Percentiles rank a stretch among this genome's conserved stretches.
Evolutionary conservation across 2,797 vertebrate genomes (phyloP).

Genomic region (Anas bahamensis): DNA sequence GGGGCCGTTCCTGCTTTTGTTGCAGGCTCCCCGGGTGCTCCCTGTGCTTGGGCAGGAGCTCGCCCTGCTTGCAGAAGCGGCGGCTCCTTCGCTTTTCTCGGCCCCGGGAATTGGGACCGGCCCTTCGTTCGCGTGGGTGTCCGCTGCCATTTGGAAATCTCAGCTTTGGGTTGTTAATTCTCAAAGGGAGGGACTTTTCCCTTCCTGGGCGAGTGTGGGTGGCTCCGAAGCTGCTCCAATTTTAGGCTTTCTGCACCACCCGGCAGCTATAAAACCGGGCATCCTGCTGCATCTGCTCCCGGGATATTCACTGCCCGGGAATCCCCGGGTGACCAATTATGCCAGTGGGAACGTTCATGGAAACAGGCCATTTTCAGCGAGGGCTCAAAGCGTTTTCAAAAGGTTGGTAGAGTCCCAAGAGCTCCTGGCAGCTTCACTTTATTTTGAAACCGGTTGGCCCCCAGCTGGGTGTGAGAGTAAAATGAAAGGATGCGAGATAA

Average conservation of each 20-base stretch:
- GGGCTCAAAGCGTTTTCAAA: neutral
- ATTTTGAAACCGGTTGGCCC: neutral
- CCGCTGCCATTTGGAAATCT: neutral
- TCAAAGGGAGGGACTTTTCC: neutral
- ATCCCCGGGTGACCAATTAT: neutral
- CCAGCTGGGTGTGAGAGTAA: slow-evolving; percentile 14
- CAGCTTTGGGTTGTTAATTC: neutral
- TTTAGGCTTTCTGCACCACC: neutral
- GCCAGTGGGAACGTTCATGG: neutral
- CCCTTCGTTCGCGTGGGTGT: accelerated
- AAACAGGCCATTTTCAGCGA: neutral
- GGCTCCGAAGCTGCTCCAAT: slow-evolving; percentile 6
- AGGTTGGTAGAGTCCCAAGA: neutral
- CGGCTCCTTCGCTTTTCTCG: neutral
- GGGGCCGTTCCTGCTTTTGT: neutral
- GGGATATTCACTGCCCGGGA: neutral
- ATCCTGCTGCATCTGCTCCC: neutral
- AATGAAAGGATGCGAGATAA: slow-evolving; percentile 28
- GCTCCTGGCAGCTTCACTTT: neutral
- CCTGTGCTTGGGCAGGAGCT: neutral
- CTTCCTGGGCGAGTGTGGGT: neutral
- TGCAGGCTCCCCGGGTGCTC: neutral
- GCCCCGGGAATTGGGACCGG: accelerated
- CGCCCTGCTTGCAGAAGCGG: accelerated
- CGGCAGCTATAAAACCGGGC: neutral